phyloP scores from a whole-genome alignment of 1,140 invertebrate genomes.

The Eurytemora carolleeae region DNA sequence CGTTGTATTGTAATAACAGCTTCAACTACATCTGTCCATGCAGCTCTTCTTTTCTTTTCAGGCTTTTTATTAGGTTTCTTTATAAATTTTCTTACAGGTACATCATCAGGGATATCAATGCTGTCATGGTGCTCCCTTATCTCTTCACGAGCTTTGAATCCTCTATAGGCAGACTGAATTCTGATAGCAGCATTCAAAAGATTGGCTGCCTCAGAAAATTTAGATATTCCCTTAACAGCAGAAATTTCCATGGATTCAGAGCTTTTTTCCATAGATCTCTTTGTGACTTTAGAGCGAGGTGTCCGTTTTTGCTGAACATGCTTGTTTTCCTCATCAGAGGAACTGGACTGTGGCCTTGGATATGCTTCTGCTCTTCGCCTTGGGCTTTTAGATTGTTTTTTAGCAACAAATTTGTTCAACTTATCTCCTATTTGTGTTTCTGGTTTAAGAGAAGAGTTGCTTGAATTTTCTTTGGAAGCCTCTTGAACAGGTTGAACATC shows the following conservation, averaged over 20 bases:
- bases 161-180: slow-evolving; percentile 11
- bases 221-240: too few species aligned
- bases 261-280: neutral
- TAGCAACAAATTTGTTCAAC: too few species aligned
- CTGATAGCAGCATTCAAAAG: slow-evolving; percentile 4
- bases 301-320: neutral
- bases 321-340: neutral
- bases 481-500: too few species aligned
- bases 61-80: neutral
- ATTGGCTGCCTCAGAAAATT: neutral
- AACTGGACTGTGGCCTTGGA: neutral
- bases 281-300: neutral
- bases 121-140: neutral
- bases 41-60: neutral
- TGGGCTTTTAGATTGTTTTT: neutral
- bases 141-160: neutral
- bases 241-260: too few species aligned
- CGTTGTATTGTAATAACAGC: slow-evolving; percentile 3
- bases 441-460: too few species aligned
- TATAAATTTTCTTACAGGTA: neutral
- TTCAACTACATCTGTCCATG: neutral
- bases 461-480: too few species aligned
- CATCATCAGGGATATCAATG: neutral
- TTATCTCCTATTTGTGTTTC: too few species aligned
- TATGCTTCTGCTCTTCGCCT: neutral